phyloP scores from a whole-genome alignment of 1,140 invertebrate genomes.

The Ceratosolen fusciceps region DNA sequence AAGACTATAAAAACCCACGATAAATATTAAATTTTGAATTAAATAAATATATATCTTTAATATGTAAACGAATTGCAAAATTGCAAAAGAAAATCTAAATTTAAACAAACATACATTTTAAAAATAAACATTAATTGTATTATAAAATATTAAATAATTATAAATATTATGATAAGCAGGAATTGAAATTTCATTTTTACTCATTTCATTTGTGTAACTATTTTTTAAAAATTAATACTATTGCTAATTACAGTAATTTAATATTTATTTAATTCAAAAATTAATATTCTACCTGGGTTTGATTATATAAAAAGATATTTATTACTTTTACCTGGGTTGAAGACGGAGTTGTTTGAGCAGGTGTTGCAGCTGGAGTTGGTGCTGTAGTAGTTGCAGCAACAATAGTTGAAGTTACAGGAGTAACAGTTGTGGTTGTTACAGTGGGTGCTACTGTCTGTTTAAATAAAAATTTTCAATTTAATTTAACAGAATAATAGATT shows the following conservation, averaged over 20 bases:
- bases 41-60: not conserved
- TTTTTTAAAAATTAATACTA: not conserved
- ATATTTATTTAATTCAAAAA: not conserved
- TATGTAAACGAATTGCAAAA: not conserved
- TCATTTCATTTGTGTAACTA: not conserved
- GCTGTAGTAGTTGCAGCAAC: constrained; percentile 62
- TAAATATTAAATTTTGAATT: constrained; percentile 8
- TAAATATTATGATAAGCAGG: too few species aligned
- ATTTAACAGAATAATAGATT: constrained; percentile 1
- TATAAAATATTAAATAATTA: too few species aligned
- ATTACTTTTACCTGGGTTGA: constrained; percentile 61
- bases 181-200: too few species aligned
- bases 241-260: not conserved
- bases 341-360: constrained; percentile 61
- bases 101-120: not conserved
- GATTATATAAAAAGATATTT: constrained; percentile 46
- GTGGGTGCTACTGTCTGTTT: constrained; percentile 64
- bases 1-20: not conserved
- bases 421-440: constrained; percentile 55
- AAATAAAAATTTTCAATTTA: constrained; percentile 34
- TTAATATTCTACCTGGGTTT: constrained; percentile 16
- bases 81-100: not conserved
- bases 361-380: constrained; percentile 54
- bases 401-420: constrained; percentile 56
- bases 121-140: not conserved